phyloP scores from a whole-genome alignment of 2,797 vertebrate genomes.

The Enteromius trimaculatus region DNA sequence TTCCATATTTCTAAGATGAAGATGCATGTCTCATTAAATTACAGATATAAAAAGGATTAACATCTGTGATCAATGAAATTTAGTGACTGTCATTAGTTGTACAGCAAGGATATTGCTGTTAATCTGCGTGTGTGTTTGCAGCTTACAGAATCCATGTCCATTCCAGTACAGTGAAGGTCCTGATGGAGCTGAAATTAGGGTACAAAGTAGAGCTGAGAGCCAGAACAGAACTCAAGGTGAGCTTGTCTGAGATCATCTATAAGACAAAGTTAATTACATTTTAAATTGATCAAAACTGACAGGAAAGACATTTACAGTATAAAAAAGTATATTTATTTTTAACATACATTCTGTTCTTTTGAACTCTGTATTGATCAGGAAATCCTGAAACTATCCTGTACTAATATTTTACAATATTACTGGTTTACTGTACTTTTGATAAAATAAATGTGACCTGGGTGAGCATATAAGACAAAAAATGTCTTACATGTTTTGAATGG shows the following conservation, averaged over 20 bases:
- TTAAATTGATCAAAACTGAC: not conserved
- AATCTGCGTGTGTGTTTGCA: constrained; percentile 58
- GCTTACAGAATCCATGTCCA: constrained; percentile 91
- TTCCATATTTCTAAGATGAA: not conserved
- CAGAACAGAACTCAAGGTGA: constrained; percentile 85
- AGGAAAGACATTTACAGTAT: not conserved
- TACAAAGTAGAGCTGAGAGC: constrained; percentile 86
- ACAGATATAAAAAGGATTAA: not conserved
- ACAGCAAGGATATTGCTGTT: constrained; percentile 1
- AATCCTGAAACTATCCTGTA: not conserved
- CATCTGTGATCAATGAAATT: not conserved
- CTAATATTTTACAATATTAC: not conserved
- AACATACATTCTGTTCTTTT: not conserved
- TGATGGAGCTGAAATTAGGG: constrained; percentile 80
- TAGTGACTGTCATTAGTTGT: not conserved
- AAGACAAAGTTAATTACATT: too few relatives aligned
- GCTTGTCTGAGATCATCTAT: not conserved
- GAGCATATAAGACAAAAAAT: not conserved
- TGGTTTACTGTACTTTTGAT: not conserved
- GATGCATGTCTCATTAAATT: not conserved
- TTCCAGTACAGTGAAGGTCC: constrained; percentile 83
- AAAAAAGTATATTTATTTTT: not conserved
- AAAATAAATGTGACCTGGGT: not conserved
- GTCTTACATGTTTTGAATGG: not conserved
- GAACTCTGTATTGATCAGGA: not conserved